Conservation (phyloP, 1,140 invertebrate genomes). For the Holotrichia oblita region DNA sequence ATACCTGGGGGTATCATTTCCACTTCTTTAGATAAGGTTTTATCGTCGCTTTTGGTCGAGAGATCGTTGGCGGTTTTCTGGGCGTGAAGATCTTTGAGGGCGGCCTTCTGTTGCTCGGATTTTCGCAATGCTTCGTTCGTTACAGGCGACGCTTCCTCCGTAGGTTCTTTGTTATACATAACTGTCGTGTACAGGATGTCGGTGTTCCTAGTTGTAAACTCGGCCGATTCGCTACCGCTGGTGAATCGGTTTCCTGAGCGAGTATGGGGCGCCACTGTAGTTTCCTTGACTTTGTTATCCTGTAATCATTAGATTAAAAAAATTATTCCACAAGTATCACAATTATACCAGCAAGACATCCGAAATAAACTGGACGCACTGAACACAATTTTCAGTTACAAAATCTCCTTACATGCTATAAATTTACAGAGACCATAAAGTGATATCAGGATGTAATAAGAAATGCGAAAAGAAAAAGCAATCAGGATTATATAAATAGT, state of each 20-base stretch:
- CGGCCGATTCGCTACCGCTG: slow-evolving; percentile 5
- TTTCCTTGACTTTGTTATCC: slow-evolving; percentile 26
- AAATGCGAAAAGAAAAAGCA: no score
- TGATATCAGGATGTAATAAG: no score
- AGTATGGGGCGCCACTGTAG: not conserved
- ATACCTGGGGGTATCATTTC: slow-evolving; percentile 55
- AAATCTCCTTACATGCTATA: no score
- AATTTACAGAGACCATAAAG: no score
- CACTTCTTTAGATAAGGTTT: slow-evolving; percentile 53
- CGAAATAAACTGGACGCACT: no score
- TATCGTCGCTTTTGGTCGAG: slow-evolving; percentile 35
- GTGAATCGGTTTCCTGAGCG: not conserved
- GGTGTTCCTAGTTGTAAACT: slow-evolving; percentile 10
- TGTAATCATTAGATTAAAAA: no score
- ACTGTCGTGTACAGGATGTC: slow-evolving; percentile 49
- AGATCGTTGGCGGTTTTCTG: slow-evolving; percentile 44
- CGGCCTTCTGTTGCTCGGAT: slow-evolving; percentile 38
- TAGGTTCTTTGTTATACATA: slow-evolving; percentile 49
- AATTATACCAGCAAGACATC: no score
- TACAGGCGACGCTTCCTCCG: slow-evolving; percentile 42
- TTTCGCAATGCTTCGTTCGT: slow-evolving; percentile 43
- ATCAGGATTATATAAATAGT: no score
- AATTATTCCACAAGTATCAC: not conserved
- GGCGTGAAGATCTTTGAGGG: slow-evolving; percentile 40
- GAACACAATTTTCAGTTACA: no score